Conservation (phyloP, 2,113 vertebrate genomes). For the Rafetus swinhoei region DNA sequence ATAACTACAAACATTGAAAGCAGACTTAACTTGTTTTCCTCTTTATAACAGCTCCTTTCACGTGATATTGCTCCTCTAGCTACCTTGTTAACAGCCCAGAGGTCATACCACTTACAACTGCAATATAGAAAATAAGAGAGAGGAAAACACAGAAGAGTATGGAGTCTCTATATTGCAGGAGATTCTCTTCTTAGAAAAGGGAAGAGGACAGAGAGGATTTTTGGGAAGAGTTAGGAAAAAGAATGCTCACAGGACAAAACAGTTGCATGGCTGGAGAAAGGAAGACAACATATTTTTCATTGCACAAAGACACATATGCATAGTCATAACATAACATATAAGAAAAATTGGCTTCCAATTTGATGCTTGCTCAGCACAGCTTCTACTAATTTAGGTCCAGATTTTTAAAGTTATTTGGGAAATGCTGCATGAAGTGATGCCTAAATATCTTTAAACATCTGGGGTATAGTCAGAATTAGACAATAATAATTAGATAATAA, state of each 20-base stretch:
- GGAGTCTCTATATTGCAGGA: background rate
- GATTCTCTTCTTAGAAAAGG: background rate
- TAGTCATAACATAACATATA: background rate
- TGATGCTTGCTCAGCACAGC: background rate
- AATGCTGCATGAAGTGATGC: background rate
- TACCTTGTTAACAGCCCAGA: background rate
- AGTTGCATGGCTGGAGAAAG: background rate
- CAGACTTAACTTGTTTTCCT: background rate
- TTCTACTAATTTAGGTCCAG: background rate
- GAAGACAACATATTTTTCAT: background rate
- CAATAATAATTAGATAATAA: background rate
- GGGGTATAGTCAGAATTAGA: background rate
- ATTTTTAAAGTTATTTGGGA: background rate
- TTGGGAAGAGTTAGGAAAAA: background rate
- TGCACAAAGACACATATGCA: background rate
- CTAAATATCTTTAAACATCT: background rate
- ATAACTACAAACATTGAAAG: background rate
- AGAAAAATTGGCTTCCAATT: background rate
- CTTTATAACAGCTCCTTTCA: background rate
- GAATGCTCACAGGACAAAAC: background rate
- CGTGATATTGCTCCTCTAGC: background rate
- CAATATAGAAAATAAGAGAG: background rate
- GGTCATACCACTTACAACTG: background rate
- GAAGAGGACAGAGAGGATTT: background rate
- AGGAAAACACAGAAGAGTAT: background rate